phyloP scores from a whole-genome alignment of 2,113 vertebrate species.

The Chloropsis hardwickii region DNA sequence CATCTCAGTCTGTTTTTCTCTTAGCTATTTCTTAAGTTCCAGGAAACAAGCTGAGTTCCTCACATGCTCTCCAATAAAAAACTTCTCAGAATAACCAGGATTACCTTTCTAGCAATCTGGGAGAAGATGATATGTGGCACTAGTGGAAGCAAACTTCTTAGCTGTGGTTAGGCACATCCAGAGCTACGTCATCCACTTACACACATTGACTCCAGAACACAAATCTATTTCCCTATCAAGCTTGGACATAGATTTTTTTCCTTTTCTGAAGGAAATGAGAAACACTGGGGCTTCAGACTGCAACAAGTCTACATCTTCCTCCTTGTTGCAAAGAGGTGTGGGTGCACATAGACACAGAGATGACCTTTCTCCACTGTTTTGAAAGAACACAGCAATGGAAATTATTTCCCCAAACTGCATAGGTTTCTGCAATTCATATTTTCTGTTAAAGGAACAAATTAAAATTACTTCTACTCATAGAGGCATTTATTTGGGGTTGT shows the following conservation, averaged over 20 bases:
- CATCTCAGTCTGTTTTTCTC: not conserved
- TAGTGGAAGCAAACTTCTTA: not conserved
- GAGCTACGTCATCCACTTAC: not conserved
- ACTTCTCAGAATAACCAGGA: not conserved
- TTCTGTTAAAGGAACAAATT: not conserved
- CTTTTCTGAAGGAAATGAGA: not conserved
- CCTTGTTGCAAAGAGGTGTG: accelerated
- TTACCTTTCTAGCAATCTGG: not conserved
- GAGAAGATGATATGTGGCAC: not conserved
- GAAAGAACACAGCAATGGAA: not conserved
- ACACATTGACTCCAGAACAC: not conserved
- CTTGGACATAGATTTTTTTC: not conserved
- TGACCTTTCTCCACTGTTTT: not conserved
- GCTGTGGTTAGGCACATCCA: not conserved
- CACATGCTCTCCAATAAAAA: not conserved
- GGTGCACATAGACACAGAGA: not conserved
- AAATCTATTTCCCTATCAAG: not conserved
- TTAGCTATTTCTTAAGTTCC: not conserved
- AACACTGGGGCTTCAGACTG: not conserved
- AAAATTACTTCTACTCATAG: not conserved
- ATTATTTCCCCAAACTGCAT: not conserved
- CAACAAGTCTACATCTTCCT: not conserved
- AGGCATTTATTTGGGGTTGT: not conserved
- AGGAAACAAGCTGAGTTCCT: not conserved
- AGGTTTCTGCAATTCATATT: not conserved